Conservation (phyloP, 2,888 invertebrate genomes). For the Amphiduros pacificus region DNA sequence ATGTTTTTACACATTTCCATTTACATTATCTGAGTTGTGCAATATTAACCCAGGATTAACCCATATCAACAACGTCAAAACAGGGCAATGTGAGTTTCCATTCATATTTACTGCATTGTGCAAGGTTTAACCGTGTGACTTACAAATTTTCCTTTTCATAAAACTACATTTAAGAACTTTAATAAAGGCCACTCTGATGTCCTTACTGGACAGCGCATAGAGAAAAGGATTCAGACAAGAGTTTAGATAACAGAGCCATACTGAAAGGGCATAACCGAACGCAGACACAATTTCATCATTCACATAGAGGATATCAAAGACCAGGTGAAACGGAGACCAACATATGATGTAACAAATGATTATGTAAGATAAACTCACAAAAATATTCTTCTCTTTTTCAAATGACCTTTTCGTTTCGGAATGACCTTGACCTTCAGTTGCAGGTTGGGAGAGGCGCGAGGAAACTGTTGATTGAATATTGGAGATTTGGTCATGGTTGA, state of each 20-base stretch:
- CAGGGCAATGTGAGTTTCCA: too few species aligned
- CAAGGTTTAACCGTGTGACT: too few species aligned
- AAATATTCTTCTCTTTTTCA: slow-evolving; percentile 28
- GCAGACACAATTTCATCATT: slow-evolving; percentile 21
- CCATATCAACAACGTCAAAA: too few species aligned
- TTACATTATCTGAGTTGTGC: too few species aligned
- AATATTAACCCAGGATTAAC: too few species aligned
- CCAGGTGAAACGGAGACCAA: slow-evolving; percentile 33
- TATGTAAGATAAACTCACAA: slow-evolving; percentile 28
- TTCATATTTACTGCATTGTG: too few species aligned
- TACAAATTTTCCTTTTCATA: too few species aligned
- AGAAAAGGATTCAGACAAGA: slow-evolving; percentile 31
- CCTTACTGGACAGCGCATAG: slow-evolving; percentile 28
- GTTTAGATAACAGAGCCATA: slow-evolving; percentile 32
- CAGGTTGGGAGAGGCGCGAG: not conserved
- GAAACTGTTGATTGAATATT: not conserved
- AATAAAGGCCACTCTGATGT: slow-evolving; percentile 25
- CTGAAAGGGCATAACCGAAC: slow-evolving; percentile 23
- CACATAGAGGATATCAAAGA: slow-evolving; percentile 31
- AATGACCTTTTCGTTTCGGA: not conserved
- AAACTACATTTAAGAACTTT: slow-evolving; percentile 22
- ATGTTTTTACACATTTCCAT: too few species aligned
- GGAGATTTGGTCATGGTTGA: not conserved
- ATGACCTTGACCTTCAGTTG: not conserved
- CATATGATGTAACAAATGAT: slow-evolving; percentile 29